These are phyloP conservation scores for Watsonalla binaria DNA, from an alignment of 2,888 invertebrate species.

Conservation along the genomic window DNA sequence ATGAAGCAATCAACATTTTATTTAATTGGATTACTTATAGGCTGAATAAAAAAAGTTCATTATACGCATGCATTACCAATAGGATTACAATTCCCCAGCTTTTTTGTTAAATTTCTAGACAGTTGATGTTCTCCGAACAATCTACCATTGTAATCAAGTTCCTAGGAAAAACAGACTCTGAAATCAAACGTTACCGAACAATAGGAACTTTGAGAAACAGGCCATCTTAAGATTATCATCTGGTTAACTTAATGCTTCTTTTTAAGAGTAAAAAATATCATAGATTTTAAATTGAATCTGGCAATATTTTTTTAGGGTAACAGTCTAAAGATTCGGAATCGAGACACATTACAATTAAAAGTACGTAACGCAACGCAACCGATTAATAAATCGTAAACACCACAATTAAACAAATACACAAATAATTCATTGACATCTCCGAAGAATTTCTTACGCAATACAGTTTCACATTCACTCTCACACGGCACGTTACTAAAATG, in stretches of 20 bases:
- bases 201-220: conserved; percentile 28
- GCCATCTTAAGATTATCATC: conserved; percentile 22
- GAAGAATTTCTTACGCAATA: conserved; percentile 60
- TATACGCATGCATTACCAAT: conserved; percentile 21
- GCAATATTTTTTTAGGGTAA: no score
- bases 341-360: background rate
- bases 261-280: background rate
- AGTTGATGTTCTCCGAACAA: conserved; percentile 30
- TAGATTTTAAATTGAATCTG: no score
- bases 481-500: conserved; percentile 51
- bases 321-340: background rate
- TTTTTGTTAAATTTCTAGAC: conserved; percentile 51
- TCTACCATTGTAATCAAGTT: conserved; percentile 34
- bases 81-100: conserved; percentile 35
- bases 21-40: no score
- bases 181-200: conserved; percentile 8
- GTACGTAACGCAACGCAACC: background rate
- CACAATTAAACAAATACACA: conserved; percentile 29
- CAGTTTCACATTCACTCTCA: conserved; percentile 71
- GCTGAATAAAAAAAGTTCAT: no score
- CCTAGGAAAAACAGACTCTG: conserved; percentile 25
- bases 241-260: background rate
- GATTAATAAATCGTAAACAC: conserved; percentile 16
- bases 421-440: conserved; percentile 44
- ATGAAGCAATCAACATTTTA: no score